Percentiles rank a stretch among this genome's conserved stretches.
These are phyloP conservation scores for Riparia riparia DNA, from an alignment of 2,113 vertebrate genomes.

Conservation along the genomic window DNA sequence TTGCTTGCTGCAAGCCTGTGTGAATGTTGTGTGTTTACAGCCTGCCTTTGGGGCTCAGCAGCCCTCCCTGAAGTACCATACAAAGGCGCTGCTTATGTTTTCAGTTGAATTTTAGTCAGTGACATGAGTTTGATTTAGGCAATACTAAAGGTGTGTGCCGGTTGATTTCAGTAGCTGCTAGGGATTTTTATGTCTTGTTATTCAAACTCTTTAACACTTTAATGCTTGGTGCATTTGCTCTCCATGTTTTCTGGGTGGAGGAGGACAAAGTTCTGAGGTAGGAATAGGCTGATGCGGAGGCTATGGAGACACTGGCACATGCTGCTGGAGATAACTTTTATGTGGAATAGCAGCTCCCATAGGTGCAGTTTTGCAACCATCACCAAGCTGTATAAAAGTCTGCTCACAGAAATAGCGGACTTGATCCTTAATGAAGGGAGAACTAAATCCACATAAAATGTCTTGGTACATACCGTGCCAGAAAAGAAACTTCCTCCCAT, in stretches of 20 bases:
- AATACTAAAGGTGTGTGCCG: neutral
- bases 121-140: neutral
- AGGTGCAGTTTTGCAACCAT: neutral
- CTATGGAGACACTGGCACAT: neutral
- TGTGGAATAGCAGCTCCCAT: neutral
- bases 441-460: conserved; percentile 21
- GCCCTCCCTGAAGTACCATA: fast-evolving
- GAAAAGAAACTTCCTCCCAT: conserved; percentile 63
- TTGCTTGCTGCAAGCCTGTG: neutral
- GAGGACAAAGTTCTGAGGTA: neutral
- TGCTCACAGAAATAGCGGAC: neutral
- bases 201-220: neutral
- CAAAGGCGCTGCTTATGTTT: fast-evolving
- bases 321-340: neutral
- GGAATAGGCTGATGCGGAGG: neutral
- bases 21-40: neutral
- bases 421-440: neutral
- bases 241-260: neutral
- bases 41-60: neutral
- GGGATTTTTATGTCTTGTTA: neutral
- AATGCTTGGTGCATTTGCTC: neutral
- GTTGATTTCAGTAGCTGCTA: neutral
- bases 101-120: neutral
- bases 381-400: neutral
- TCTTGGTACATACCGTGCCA: neutral